phyloP scores from a whole-genome alignment of 2,888 invertebrate genomes.

The Itoplectis maculator region DNA sequence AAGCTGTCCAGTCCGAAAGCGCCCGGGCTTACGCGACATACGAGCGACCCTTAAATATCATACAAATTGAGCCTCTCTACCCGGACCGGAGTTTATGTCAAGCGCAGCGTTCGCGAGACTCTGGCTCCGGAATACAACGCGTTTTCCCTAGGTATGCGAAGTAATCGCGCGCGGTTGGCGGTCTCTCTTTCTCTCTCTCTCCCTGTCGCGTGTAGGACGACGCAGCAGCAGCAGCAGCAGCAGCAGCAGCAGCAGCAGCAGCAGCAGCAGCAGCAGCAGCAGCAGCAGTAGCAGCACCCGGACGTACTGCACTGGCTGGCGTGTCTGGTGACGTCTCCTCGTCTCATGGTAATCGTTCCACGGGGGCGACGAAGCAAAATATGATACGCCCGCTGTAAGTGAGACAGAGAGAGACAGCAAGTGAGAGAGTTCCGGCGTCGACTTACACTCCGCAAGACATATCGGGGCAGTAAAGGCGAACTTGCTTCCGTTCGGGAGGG shows the following conservation, averaged over 20 bases:
- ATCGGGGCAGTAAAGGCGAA: slow-evolving; percentile 62
- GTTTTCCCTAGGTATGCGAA: slow-evolving; percentile 16
- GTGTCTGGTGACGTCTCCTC: slow-evolving; percentile 33
- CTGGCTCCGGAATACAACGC: not conserved
- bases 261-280: too few species aligned
- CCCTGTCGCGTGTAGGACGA: not conserved
- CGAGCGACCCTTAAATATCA: slow-evolving; percentile 50
- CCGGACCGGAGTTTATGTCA: slow-evolving; percentile 32
- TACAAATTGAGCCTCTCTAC: slow-evolving; percentile 47
- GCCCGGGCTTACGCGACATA: slow-evolving; percentile 33
- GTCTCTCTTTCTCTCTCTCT: not conserved
- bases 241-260: too few species aligned
- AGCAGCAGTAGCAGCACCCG: not conserved
- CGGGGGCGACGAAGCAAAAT: slow-evolving; percentile 42
- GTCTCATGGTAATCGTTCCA: slow-evolving; percentile 62
- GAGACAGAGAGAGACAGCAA: too few species aligned
- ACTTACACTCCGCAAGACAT: slow-evolving; percentile 55
- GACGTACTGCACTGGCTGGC: slow-evolving; percentile 26
- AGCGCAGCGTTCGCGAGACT: slow-evolving; percentile 12
- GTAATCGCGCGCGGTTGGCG: slow-evolving; percentile 26
- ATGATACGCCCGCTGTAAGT: slow-evolving; percentile 16
- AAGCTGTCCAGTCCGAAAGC: slow-evolving; percentile 38
- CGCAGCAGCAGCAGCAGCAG: too few species aligned
- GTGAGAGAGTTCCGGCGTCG: slow-evolving; percentile 48
- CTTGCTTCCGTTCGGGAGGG: slow-evolving; percentile 59